Evolutionary conservation across 2,113 vertebrate species (phyloP).

Genomic region (Sterna hirundo): DNA sequence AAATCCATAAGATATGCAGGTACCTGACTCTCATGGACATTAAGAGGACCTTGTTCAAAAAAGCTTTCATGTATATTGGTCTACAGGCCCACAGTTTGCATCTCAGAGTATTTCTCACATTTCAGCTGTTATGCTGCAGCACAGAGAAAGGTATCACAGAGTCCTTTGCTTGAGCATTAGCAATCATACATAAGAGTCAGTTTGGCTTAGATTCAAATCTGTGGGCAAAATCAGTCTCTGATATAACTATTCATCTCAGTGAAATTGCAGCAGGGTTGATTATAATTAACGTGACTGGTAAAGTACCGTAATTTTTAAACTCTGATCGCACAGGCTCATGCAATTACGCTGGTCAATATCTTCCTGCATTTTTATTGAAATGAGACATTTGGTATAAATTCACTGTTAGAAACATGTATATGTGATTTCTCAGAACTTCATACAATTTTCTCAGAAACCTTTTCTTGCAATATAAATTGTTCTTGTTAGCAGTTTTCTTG

Average conservation of each 20-base stretch:
- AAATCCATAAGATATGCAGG: background rate
- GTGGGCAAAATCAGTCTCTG: background rate
- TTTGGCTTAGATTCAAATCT: background rate
- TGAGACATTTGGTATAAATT: conserved; percentile 3
- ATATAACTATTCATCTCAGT: background rate
- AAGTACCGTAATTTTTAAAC: background rate
- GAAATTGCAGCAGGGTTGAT: conserved; percentile 9
- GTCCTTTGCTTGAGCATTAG: background rate
- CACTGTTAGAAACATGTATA: background rate
- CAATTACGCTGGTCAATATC: background rate
- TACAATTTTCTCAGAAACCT: background rate
- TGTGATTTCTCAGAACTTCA: background rate
- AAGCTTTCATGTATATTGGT: background rate
- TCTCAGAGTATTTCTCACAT: background rate
- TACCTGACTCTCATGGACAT: background rate
- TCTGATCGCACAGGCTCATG: background rate
- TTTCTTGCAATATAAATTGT: background rate
- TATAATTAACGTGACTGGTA: background rate
- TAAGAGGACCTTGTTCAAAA: background rate
- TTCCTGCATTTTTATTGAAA: conserved; percentile 10
- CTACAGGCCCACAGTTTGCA: background rate
- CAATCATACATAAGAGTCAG: background rate
- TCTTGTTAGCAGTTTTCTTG: background rate
- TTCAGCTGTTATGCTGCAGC: background rate
- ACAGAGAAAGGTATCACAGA: background rate